Evolutionary conservation across 2,888 invertebrate genomes (phyloP).

Genomic region (Erebia epiphron): DNA sequence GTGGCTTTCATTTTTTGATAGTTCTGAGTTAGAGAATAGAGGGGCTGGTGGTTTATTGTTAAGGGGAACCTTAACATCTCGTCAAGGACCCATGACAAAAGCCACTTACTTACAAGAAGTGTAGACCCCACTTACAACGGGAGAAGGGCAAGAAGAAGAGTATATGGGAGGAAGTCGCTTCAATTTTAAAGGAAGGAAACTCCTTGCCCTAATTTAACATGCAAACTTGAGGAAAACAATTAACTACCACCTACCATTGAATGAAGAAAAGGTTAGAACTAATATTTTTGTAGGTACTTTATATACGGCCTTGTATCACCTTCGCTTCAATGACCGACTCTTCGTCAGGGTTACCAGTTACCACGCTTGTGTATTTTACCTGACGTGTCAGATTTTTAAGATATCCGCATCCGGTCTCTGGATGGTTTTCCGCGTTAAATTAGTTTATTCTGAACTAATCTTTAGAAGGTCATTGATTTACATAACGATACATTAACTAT

Average conservation of each 20-base stretch:
- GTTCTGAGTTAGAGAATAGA: too few species aligned
- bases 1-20: too few species aligned
- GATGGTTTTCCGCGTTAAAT: neutral
- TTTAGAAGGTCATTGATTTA: neutral
- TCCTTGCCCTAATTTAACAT: neutral
- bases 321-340: conserved; percentile 17
- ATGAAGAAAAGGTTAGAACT: conserved; percentile 4
- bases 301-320: conserved; percentile 12
- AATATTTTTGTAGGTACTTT: conserved; percentile 1
- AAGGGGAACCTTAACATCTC: too few species aligned
- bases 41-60: too few species aligned
- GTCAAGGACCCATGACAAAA: too few species aligned
- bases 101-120: too few species aligned
- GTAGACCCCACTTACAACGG: too few species aligned
- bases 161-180: too few species aligned
- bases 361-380: neutral
- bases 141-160: too few species aligned
- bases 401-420: neutral
- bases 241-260: neutral
- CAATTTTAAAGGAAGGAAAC: too few species aligned
- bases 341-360: conserved; percentile 9
- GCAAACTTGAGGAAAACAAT: neutral
- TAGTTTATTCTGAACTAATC: neutral
- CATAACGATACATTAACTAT: too few species aligned
- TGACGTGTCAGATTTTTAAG: neutral